Evolutionary conservation across 2,797 vertebrate genomes (phyloP).

Genomic region (Myotis planiceps): DNA sequence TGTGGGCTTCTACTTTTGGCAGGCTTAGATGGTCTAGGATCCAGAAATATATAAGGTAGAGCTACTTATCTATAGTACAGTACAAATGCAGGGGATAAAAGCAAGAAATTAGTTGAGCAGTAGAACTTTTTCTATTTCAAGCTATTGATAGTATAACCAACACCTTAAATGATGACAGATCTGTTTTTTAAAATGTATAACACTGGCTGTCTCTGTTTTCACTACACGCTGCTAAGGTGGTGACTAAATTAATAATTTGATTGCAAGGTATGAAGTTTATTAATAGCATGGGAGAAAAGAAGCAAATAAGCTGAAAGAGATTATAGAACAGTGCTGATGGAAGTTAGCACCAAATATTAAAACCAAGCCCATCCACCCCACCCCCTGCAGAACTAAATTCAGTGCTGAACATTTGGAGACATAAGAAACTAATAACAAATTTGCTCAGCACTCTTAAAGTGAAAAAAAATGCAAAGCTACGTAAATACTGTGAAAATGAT

Average conservation of each 20-base stretch:
- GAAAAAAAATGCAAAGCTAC: background rate
- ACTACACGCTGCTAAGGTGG: background rate
- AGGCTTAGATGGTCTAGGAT: slow-evolving; percentile 3
- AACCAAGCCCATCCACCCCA: background rate
- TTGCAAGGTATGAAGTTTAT: slow-evolving; percentile 31
- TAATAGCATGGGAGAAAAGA: background rate
- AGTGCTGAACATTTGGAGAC: background rate
- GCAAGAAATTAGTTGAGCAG: background rate
- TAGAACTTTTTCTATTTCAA: background rate
- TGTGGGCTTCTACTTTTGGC: background rate
- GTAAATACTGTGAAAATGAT: background rate
- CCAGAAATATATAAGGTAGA: slow-evolving; percentile 49
- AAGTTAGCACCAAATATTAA: slow-evolving; percentile 8
- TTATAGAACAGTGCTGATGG: background rate
- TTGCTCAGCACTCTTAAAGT: background rate
- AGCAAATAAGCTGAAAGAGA: background rate
- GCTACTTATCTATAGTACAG: slow-evolving; percentile 42
- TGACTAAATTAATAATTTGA: slow-evolving; percentile 47
- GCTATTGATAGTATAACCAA: slow-evolving; percentile 39
- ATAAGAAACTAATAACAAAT: background rate
- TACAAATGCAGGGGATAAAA: background rate
- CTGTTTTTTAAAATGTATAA: slow-evolving; percentile 35
- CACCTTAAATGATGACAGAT: slow-evolving; percentile 18
- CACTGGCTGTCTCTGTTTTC: background rate
- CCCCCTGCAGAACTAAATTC: background rate